phyloP scores from a whole-genome alignment of 2,113 vertebrate genomes.

The Suricata suricatta region DNA sequence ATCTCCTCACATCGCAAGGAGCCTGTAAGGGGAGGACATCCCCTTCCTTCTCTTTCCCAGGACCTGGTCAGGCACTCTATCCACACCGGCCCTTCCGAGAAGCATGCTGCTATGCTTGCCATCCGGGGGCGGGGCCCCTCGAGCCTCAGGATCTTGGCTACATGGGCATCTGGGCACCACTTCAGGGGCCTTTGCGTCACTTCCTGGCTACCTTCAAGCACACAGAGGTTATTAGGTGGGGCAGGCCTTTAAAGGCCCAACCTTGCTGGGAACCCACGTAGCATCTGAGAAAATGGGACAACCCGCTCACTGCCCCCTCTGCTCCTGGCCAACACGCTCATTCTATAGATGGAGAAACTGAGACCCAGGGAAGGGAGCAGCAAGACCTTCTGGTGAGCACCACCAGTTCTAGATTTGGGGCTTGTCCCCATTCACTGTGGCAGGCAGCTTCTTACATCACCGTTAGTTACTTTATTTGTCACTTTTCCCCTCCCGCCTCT shows the following conservation, averaged over 20 bases:
- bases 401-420: not conserved
- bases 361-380: not conserved
- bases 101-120: not conserved
- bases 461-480: not conserved
- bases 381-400: not conserved
- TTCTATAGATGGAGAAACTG: not conserved
- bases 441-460: not conserved
- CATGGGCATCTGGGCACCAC: constrained; percentile 6
- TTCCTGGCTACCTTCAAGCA: constrained; percentile 62
- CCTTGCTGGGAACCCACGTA: not conserved
- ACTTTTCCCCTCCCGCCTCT: not conserved
- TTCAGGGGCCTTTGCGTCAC: constrained; percentile 59
- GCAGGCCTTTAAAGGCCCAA: not conserved
- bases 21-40: fast-evolving
- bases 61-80: not conserved
- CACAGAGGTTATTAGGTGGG: constrained; percentile 60
- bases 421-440: fast-evolving
- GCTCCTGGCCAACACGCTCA: not conserved
- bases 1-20: fast-evolving
- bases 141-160: not conserved
- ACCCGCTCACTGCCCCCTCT: not conserved
- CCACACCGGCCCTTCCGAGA: not conserved
- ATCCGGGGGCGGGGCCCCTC: not conserved
- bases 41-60: not conserved
- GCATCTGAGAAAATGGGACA: constrained; percentile 1